phyloP scores from a whole-genome alignment of 2,888 invertebrate genomes.

The Hemaris fuciformis region DNA sequence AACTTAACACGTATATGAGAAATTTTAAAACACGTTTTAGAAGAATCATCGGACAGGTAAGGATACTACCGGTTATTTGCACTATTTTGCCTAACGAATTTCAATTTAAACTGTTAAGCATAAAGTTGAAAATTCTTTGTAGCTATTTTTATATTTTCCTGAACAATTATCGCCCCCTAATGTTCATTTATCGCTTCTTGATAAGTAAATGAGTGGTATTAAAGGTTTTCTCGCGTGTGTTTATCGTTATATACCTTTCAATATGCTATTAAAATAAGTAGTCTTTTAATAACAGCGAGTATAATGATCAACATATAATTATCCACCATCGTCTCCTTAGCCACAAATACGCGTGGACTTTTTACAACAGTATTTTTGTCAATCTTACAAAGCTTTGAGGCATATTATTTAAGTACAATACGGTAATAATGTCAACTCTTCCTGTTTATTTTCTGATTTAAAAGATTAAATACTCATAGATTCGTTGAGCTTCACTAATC shows the following conservation, averaged over 20 bases:
- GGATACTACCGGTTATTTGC: slow-evolving; percentile 15
- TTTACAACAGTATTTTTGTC: no score
- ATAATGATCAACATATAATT: no score
- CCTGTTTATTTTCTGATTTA: no score
- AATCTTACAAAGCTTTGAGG: no score
- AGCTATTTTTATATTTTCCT: neutral
- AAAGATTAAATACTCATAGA: no score
- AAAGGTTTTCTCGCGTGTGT: neutral
- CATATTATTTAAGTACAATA: no score
- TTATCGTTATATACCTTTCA: neutral
- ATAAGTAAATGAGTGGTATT: neutral
- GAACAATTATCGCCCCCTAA: neutral
- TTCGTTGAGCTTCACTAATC: no score
- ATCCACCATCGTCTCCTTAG: no score
- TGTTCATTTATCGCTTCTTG: slow-evolving; percentile 3
- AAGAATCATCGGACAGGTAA: slow-evolving; percentile 16
- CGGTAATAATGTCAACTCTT: no score
- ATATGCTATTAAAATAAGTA: no score
- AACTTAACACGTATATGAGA: slow-evolving; percentile 34
- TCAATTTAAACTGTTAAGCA: neutral
- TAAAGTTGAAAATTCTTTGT: neutral
- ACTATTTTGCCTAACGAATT: neutral
- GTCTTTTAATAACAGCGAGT: no score
- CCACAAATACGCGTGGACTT: no score
- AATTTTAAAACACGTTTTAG: slow-evolving; percentile 20